Evolutionary conservation across 2,113 vertebrate genomes (phyloP), one percentile per base, ranked within the genome.

Genomic region (Calyptommatus sinebrachiatus): DNA sequence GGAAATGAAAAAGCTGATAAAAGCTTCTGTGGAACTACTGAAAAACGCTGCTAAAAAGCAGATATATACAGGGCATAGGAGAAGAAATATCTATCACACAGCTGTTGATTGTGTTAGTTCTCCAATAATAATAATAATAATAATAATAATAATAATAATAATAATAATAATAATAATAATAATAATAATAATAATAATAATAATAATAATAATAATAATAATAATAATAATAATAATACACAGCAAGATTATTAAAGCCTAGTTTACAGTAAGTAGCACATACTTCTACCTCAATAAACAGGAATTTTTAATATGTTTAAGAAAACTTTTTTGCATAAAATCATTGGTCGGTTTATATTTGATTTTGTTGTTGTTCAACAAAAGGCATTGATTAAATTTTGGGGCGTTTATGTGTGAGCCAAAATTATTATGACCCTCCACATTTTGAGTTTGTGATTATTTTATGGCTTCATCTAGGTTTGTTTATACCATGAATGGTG

Each of bases 11-110:
- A 77, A 72, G 75, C 28, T 26, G 16, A 73, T 63, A 71, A 5
- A 21, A 8, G 61, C 20, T 57, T 9, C 31, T 16, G 26, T 45
- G 5, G 1, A 16, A 66, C 60, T 57, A 6, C 45, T 28, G 69
- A 29, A 8, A 57, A 16, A 9, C 9, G 53, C 22, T 18, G n/a
- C 63, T 26, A 9, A 60, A 71, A 60, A 45, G 3, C 12, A 8
- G 31, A 7, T 72, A 28, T 0, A 50, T 21, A 2, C 11, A 61
- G 87, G 24, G 21, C 22, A 16, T 0, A 0, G 0, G n/a, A 76
- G 11, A 7, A 46, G 21, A 73, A 78, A 68, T 1, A 21, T 45
- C 48, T 0, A n/a, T n/a, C 48, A 50, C 48, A 2, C 3, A 65
- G 71, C 18, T 77, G 3, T 8, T 7, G 46, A 21, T 12, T 12